phyloP scores from a whole-genome alignment of 92 coral and sea anemone species.

The Epizoanthus illoricatus region DNA sequence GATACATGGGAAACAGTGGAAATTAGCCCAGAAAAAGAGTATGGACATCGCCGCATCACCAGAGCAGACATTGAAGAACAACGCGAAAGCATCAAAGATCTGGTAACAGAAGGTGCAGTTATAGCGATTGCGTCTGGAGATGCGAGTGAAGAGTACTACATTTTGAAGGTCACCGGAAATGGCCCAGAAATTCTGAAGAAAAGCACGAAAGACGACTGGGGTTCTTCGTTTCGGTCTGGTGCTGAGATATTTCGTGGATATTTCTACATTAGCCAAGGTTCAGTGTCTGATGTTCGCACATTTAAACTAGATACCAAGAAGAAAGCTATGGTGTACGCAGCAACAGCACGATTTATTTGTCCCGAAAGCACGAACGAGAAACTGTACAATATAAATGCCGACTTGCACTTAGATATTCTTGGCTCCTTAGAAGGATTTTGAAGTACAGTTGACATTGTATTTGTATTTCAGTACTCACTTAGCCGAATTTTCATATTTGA shows the following conservation, averaged over 20 bases:
- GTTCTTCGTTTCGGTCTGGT: background rate
- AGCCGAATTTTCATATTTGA: too few relatives aligned
- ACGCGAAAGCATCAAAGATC: background rate
- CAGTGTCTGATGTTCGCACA: background rate
- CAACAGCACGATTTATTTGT: conserved; percentile 25
- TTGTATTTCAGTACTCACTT: too few relatives aligned
- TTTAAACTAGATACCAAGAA: background rate
- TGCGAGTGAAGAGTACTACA: too few relatives aligned
- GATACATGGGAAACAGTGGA: conserved; percentile 14
- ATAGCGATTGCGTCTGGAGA: too few relatives aligned
- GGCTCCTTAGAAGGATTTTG: background rate
- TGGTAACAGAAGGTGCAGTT: background rate
- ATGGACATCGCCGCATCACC: background rate
- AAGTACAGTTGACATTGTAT: too few relatives aligned
- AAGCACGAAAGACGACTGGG: background rate
- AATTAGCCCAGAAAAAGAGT: background rate
- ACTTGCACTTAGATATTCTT: background rate
- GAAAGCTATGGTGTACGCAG: conserved; percentile 27
- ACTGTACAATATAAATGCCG: background rate
- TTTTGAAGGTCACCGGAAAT: background rate
- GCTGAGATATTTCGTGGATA: background rate
- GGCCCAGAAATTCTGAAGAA: background rate
- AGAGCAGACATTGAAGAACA: background rate
- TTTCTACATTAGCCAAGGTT: background rate
- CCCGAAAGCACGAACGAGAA: background rate